Percentiles rank a stretch among this genome's conserved stretches.
These are phyloP conservation scores for Pelvicachromis taeniatus DNA, from an alignment of 2,113 vertebrate genomes.

Conservation along the genomic window DNA sequence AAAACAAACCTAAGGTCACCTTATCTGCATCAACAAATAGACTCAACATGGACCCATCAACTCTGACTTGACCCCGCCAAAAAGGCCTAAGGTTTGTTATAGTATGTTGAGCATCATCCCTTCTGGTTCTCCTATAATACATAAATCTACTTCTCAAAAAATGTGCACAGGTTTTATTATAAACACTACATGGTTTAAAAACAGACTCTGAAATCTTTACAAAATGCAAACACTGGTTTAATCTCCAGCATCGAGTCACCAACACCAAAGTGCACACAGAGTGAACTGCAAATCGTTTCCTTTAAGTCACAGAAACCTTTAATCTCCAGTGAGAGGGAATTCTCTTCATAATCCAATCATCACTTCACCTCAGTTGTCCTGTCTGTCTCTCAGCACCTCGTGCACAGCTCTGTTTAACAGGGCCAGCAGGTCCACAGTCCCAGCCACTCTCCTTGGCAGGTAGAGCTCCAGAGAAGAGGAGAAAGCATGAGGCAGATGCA, in stretches of 20 bases:
- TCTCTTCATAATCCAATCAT: neutral
- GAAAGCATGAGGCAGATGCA: slow-evolving; percentile 26
- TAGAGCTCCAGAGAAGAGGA: slow-evolving; percentile 51
- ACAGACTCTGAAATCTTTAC: neutral
- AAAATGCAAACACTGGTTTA: neutral
- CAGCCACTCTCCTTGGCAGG: slow-evolving; percentile 36
- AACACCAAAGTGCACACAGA: neutral
- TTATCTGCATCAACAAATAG: neutral
- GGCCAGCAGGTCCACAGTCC: slow-evolving; percentile 13
- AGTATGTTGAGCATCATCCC: neutral
- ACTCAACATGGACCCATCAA: neutral
- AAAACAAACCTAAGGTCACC: neutral
- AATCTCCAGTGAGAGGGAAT: neutral
- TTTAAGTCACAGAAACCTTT: neutral
- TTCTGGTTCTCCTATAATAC: neutral
- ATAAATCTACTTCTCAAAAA: neutral
- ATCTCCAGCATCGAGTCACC: neutral
- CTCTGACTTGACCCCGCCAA: neutral
- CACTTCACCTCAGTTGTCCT: neutral
- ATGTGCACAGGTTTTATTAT: neutral
- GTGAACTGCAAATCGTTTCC: neutral
- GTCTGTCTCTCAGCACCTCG: neutral
- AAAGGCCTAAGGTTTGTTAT: neutral
- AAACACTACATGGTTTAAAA: neutral
- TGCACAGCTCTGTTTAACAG: slow-evolving; percentile 54